Conservation (phyloP, 2,797 vertebrate genomes). For the Channa striata region DNA sequence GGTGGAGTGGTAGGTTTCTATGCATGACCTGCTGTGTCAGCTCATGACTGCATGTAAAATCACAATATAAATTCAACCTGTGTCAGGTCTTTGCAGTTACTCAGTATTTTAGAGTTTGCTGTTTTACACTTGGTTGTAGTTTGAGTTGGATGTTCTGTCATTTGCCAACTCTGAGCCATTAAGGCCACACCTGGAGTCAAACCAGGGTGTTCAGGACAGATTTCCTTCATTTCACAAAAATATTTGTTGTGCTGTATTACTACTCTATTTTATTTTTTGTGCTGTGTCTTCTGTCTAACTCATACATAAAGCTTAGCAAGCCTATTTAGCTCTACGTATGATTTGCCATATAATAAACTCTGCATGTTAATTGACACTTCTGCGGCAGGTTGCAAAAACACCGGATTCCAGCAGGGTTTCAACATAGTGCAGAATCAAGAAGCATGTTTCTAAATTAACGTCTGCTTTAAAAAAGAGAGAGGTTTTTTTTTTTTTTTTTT, state of each 20-base stretch:
- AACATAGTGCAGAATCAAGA: not conserved
- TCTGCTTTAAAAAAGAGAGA: not conserved
- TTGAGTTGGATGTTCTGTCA: slow-evolving; percentile 14
- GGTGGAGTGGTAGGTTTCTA: slow-evolving; percentile 90
- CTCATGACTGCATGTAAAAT: slow-evolving; percentile 58
- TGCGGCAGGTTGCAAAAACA: not conserved
- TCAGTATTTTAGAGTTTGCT: slow-evolving; percentile 32
- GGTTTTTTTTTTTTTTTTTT: not conserved
- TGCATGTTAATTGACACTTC: slow-evolving; percentile 30
- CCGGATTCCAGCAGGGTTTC: not conserved
- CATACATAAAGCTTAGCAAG: slow-evolving; percentile 2
- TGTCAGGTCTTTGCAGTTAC: slow-evolving; percentile 26
- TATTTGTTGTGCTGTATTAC: slow-evolving; percentile 11
- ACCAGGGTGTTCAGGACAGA: not conserved
- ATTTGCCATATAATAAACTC: slow-evolving; percentile 14
- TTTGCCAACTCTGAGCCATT: not conserved
- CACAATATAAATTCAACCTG: not conserved
- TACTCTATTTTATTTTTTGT: not conserved
- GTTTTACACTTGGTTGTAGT: slow-evolving; percentile 15
- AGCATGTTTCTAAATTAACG: slow-evolving; percentile 15
- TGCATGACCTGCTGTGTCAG: slow-evolving; percentile 76
- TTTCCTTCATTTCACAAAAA: slow-evolving; percentile 5
- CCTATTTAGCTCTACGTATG: slow-evolving; percentile 8
- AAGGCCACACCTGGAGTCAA: not conserved
- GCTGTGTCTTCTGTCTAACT: not conserved